Percentiles rank a stretch among this genome's conserved stretches.
phyloP scores from a whole-genome alignment of 2,113 vertebrate species.

The Bos taurus region ARS-UCD2.0 NC_037330.1:99458001-99458500 shows the following conservation, averaged over 20 bases:
- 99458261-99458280: neutral
- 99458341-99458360: neutral
- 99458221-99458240: neutral
- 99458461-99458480: constrained; percentile 9
- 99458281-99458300: neutral
- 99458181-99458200: neutral
- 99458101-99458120: neutral
- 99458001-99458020: constrained; percentile 58
- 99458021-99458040: constrained; percentile 51
- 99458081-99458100: neutral
- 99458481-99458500: neutral
- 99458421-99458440: neutral
- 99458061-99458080: constrained; percentile 30
- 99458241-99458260: neutral
- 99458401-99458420: constrained; percentile 18
- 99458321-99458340: neutral
- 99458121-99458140: neutral
- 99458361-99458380: neutral
- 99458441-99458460: neutral
- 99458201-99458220: neutral
- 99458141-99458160: neutral
- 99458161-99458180: neutral
- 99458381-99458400: neutral
- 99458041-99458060: constrained; percentile 65
- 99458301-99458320: neutral